Conservation (phyloP, 2,888 invertebrate genomes). For the Acholoe squamosa region DNA sequence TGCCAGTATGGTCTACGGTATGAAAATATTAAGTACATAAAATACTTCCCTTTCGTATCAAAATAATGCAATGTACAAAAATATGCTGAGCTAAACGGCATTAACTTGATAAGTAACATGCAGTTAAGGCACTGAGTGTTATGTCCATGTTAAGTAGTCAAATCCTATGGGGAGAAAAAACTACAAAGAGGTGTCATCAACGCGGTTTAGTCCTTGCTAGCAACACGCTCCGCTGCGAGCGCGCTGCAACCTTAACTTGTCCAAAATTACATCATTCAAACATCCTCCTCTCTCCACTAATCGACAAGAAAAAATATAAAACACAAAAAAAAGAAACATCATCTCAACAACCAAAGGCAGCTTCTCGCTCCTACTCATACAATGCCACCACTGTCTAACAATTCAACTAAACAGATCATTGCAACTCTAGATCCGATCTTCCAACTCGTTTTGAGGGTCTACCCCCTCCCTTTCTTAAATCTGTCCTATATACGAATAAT, state of each 20-base stretch:
- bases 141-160: conserved; percentile 56
- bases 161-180: conserved; percentile 59
- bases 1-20: conserved; percentile 63
- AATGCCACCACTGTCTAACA: conserved; percentile 40
- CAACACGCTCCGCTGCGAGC: conserved; percentile 21
- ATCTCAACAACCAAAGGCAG: conserved; percentile 54
- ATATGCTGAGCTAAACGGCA: conserved; percentile 62
- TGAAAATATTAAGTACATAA: conserved; percentile 65
- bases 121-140: conserved; percentile 64
- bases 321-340: conserved; percentile 1
- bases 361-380: not conserved
- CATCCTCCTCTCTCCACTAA: conserved; percentile 13
- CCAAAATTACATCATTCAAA: conserved; percentile 63
- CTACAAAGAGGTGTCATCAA: conserved; percentile 41
- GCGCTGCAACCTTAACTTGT: conserved; percentile 60
- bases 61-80: conserved; percentile 64
- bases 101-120: conserved; percentile 62
- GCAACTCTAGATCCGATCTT: conserved; percentile 52
- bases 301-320: not conserved
- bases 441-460: not conserved
- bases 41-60: conserved; percentile 63
- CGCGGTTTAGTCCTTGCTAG: conserved; percentile 45
- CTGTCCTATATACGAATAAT: conserved; percentile 40
- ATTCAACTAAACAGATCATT: conserved; percentile 52
- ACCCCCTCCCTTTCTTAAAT: conserved; percentile 27